Evolutionary conservation across 2,888 invertebrate genomes (phyloP).

Genomic region (Coecobrya sp.): DNA sequence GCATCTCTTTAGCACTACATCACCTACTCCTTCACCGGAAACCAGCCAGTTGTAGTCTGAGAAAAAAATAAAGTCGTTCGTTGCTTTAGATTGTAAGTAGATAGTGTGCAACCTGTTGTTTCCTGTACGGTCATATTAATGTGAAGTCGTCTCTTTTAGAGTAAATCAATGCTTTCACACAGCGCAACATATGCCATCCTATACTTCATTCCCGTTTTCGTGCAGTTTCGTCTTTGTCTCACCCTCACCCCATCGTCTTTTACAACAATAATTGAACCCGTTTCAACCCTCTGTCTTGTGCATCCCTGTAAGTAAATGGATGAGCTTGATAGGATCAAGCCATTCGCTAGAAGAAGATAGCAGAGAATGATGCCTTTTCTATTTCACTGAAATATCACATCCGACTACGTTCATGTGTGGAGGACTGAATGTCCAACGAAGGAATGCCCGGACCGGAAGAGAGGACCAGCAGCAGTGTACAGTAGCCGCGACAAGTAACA

Average conservation of each 20-base stretch:
- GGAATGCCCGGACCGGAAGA: no score
- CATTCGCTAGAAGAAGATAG: no score
- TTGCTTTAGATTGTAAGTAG: conserved; percentile 69
- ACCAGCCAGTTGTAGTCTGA: conserved; percentile 69
- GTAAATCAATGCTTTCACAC: conserved; percentile 15
- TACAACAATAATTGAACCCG: not conserved
- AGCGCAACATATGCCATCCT: conserved; percentile 13
- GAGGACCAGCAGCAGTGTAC: no score
- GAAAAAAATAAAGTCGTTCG: conserved; percentile 73
- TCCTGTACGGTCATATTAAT: conserved; percentile 57
- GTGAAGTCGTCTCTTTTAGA: not conserved
- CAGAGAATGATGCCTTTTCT: no score
- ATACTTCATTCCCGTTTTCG: conserved; percentile 25
- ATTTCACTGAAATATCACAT: no score
- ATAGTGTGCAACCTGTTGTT: conserved; percentile 79
- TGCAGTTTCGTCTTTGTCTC: not conserved
- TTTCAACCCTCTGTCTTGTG: not conserved
- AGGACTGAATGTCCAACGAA: no score
- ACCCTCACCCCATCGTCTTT: conserved; percentile 31
- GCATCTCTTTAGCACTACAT: not conserved
- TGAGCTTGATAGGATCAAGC: not conserved
- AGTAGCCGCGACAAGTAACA: no score
- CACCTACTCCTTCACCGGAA: conserved; percentile 71
- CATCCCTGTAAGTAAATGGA: not conserved
- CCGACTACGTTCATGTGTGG: no score